Evolutionary conservation across 37 sponge, comb jelly and placozoan genomes (phyloP).

Genomic region (Halichondria panicea): DNA sequence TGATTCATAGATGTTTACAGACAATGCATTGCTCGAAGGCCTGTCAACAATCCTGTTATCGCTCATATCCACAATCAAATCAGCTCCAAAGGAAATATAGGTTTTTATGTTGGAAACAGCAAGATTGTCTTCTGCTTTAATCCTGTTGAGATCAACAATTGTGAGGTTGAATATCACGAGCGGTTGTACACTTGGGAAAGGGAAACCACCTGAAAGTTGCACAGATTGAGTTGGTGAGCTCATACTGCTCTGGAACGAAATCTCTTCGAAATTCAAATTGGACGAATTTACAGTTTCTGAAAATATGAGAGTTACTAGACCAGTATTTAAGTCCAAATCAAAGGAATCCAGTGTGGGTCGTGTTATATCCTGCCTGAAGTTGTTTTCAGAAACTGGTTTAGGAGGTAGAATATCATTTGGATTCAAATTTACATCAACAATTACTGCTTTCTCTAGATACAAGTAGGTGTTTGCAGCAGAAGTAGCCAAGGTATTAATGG

Average conservation of each 20-base stretch:
- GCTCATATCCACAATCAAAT: constrained; percentile 81
- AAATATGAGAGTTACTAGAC: constrained; percentile 57
- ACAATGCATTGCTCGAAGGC: constrained; percentile 34
- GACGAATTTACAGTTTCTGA: constrained; percentile 83
- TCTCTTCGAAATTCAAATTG: constrained; percentile 44
- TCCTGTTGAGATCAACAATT: constrained; percentile 45
- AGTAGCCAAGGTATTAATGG: constrained; percentile 59
- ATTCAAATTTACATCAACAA: constrained; percentile 65
- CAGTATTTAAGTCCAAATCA: constrained; percentile 69
- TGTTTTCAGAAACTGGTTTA: constrained; percentile 12
- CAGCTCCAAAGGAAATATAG: constrained; percentile 66
- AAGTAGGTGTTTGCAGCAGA: constrained; percentile 61
- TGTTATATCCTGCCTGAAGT: constrained; percentile 43
- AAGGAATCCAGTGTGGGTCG: constrained; percentile 67
- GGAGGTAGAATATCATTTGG: constrained; percentile 61
- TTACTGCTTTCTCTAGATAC: constrained; percentile 28
- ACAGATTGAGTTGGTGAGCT: constrained; percentile 10
- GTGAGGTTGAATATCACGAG: constrained; percentile 48
- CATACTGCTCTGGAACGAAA: constrained; percentile 48
- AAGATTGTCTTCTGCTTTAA: constrained; percentile 58
- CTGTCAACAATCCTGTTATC: constrained; percentile 66
- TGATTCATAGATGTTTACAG: constrained; percentile 23
- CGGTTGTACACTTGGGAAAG: constrained; percentile 24
- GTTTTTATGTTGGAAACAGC: constrained; percentile 53
- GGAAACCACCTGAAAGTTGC: constrained; percentile 64